These are phyloP conservation scores for Colaptes auratus DNA, from an alignment of 2,113 vertebrate species.

Conservation along the genomic window DNA sequence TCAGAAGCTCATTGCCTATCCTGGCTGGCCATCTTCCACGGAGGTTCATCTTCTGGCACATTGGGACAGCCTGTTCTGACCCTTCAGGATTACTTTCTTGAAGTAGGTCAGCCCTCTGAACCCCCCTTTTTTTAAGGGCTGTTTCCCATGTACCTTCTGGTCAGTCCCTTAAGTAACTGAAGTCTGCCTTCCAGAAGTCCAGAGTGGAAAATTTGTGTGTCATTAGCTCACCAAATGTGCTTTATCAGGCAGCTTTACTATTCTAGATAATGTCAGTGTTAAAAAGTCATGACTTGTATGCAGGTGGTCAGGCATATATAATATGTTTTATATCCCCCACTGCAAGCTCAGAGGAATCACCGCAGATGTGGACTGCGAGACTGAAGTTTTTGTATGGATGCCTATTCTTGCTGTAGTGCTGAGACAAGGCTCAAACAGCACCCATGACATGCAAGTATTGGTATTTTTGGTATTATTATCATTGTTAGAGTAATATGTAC, in stretches of 20 bases:
- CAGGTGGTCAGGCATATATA: neutral
- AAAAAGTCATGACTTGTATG: neutral
- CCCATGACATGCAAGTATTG: neutral
- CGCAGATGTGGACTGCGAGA: neutral
- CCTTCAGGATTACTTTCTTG: too few species aligned
- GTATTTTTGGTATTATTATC: neutral
- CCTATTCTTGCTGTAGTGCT: neutral
- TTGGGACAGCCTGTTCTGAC: too few species aligned
- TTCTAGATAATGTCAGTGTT: neutral
- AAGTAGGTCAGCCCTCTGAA: too few species aligned
- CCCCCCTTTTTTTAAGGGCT: too few species aligned
- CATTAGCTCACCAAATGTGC: neutral
- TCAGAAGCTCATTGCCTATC: too few species aligned
- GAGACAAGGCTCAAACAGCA: neutral
- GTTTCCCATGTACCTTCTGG: too few species aligned
- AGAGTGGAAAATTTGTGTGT: neutral
- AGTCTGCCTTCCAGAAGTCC: too few species aligned
- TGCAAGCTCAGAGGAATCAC: neutral
- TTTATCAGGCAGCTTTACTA: neutral
- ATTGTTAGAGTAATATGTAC: rapidly evolving
- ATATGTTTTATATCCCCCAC: neutral
- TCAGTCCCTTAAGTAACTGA: too few species aligned
- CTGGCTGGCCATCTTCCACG: too few species aligned
- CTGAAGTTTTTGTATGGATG: neutral
- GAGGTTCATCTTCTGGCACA: too few species aligned